These are phyloP conservation scores for Catocala fraxini DNA, from an alignment of 2,888 invertebrate genomes.

Conservation along the genomic window DNA sequence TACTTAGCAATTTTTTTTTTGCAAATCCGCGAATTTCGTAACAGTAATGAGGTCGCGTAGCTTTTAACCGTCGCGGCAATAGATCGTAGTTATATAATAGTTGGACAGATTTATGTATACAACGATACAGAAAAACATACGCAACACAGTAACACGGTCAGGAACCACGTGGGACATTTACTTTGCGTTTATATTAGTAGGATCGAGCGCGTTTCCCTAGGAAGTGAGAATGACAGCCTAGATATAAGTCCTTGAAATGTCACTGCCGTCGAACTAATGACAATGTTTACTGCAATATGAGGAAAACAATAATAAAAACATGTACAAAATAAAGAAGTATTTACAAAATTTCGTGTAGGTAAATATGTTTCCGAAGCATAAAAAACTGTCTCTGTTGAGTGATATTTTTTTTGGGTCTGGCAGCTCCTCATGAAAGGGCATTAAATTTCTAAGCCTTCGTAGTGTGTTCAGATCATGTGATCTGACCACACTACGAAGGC, in stretches of 20 bases:
- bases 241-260: constrained; percentile 2
- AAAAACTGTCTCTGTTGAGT: too few species aligned
- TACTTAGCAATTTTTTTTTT: constrained; percentile 25
- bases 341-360: too few species aligned
- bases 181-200: constrained; percentile 15
- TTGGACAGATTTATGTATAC: constrained; percentile 37
- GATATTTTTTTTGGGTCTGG: too few species aligned
- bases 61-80: constrained; percentile 49
- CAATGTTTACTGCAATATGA: constrained; percentile 29
- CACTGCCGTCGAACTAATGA: not conserved
- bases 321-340: not conserved
- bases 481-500: too few species aligned
- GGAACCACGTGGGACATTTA: constrained; percentile 33
- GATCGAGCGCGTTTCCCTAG: constrained; percentile 15
- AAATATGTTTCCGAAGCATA: too few species aligned
- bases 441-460: too few species aligned
- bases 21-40: constrained; percentile 43
- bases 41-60: constrained; percentile 46
- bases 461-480: too few species aligned
- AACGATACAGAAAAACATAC: constrained; percentile 36
- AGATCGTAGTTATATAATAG: constrained; percentile 57
- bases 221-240: constrained; percentile 5
- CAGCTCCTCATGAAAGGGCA: too few species aligned
- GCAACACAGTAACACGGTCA: constrained; percentile 46
- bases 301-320: not conserved